Evolutionary conservation across 2,888 invertebrate genomes (phyloP).

Genomic region (Hemithea aestivaria): DNA sequence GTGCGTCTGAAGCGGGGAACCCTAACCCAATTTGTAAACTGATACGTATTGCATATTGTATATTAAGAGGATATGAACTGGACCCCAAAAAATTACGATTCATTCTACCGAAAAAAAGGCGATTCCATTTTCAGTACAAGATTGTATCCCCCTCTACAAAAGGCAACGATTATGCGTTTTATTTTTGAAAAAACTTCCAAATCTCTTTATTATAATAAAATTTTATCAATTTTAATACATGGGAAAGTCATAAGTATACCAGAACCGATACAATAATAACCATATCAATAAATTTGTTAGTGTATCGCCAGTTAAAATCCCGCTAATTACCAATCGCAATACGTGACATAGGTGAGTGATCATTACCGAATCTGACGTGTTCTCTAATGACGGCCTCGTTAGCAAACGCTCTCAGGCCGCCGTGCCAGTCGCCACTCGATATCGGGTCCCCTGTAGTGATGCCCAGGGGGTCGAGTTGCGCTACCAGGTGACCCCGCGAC

Average conservation of each 20-base stretch:
- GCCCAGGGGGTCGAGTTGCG: constrained; percentile 95
- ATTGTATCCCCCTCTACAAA: too few species aligned
- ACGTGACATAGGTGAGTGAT: constrained; percentile 35
- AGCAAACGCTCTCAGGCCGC: constrained; percentile 73
- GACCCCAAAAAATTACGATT: constrained; percentile 1
- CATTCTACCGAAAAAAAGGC: too few species aligned
- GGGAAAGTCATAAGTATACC: too few species aligned
- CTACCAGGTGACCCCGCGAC: constrained; percentile 96
- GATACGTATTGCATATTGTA: constrained; percentile 28
- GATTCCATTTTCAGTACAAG: too few species aligned
- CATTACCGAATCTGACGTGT: constrained; percentile 78
- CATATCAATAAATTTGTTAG: background rate
- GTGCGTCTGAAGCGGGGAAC: constrained; percentile 45
- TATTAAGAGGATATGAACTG: constrained; percentile 30
- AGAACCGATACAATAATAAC: too few species aligned
- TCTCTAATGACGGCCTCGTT: constrained; percentile 75
- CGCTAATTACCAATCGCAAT: constrained; percentile 49
- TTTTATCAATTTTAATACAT: too few species aligned
- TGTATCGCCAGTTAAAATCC: constrained; percentile 43
- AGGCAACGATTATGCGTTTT: too few species aligned
- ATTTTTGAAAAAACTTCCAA: too few species aligned
- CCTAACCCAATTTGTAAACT: constrained; percentile 37
- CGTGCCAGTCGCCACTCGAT: constrained; percentile 71
- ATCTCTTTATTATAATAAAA: too few species aligned
- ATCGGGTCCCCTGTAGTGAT: constrained; percentile 86